Conservation (phyloP, 2,797 vertebrate species). For the Sebastes oblongus region DNA sequence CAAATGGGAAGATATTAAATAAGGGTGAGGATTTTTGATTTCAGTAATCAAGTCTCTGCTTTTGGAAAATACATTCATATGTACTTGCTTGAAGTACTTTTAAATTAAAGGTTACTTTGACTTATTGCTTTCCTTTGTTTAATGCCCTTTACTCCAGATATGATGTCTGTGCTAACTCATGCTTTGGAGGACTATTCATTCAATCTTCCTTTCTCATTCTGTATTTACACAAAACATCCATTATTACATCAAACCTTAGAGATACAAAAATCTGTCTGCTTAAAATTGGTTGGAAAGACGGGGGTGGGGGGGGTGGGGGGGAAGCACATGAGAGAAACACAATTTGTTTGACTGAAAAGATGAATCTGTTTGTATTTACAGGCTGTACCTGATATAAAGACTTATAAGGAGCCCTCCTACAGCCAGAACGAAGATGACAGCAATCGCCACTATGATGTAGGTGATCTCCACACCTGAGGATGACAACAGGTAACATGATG, state of each 20-base stretch:
- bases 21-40: not conserved
- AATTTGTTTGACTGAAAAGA: not conserved
- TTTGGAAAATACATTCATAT: not conserved
- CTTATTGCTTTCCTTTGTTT: not conserved
- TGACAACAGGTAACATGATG: conserved; percentile 20
- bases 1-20: not conserved
- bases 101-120: not conserved
- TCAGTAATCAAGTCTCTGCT: not conserved
- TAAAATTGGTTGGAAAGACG: not conserved
- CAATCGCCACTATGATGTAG: conserved; percentile 80
- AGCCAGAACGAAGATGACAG: conserved; percentile 73
- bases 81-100: not conserved
- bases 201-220: not conserved
- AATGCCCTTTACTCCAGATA: not conserved
- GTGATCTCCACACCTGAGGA: conserved; percentile 82
- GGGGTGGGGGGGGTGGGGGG: too few relatives aligned
- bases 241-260: not conserved
- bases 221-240: not conserved
- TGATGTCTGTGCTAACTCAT: not conserved
- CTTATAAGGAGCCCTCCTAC: conserved; percentile 70
- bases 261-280: not conserved
- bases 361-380: not conserved
- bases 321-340: not conserved
- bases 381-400: conserved; percentile 79
- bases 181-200: not conserved